Evolutionary conservation across 2,113 vertebrate species (phyloP).

Genomic region (Cyprinodon brontotheroides): DNA sequence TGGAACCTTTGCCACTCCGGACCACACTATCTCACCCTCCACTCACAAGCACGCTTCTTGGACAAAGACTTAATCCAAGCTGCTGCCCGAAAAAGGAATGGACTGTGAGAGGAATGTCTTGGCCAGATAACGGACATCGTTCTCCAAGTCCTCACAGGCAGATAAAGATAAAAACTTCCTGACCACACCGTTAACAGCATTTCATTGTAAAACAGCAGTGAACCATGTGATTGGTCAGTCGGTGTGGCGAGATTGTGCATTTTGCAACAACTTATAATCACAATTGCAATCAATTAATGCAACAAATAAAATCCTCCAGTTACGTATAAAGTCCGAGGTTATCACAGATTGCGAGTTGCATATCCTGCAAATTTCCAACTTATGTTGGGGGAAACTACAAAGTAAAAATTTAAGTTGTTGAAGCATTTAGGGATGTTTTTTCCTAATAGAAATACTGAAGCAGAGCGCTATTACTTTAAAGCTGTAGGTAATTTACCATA

Average conservation of each 20-base stretch:
- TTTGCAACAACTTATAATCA: slow-evolving; percentile 50
- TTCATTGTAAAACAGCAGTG: slow-evolving; percentile 49
- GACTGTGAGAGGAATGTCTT: slow-evolving; percentile 61
- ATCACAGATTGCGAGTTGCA: slow-evolving; percentile 25
- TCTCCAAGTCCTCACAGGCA: slow-evolving; percentile 29
- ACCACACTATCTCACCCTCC: slow-evolving; percentile 45
- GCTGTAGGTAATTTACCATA: slow-evolving; percentile 2
- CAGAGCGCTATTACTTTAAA: not conserved
- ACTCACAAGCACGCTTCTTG: slow-evolving; percentile 38
- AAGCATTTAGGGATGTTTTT: slow-evolving; percentile 3
- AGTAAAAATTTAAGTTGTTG: slow-evolving; percentile 17
- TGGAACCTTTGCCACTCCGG: slow-evolving; percentile 20
- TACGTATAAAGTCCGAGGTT: slow-evolving; percentile 15
- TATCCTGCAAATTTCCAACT: slow-evolving; percentile 49
- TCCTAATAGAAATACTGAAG: slow-evolving; percentile 16
- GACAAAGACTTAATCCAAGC: slow-evolving; percentile 67
- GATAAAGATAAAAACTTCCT: slow-evolving; percentile 52
- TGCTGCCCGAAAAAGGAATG: slow-evolving; percentile 53
- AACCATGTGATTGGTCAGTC: slow-evolving; percentile 68
- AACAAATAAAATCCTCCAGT: slow-evolving; percentile 6
- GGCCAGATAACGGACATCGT: slow-evolving; percentile 57
- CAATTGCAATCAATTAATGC: slow-evolving; percentile 48
- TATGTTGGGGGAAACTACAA: slow-evolving; percentile 17
- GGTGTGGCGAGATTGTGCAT: slow-evolving; percentile 16
- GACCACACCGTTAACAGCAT: slow-evolving; percentile 60